Conservation (phyloP, 2,797 vertebrate genomes). For the Diglossa cyanea region DNA sequence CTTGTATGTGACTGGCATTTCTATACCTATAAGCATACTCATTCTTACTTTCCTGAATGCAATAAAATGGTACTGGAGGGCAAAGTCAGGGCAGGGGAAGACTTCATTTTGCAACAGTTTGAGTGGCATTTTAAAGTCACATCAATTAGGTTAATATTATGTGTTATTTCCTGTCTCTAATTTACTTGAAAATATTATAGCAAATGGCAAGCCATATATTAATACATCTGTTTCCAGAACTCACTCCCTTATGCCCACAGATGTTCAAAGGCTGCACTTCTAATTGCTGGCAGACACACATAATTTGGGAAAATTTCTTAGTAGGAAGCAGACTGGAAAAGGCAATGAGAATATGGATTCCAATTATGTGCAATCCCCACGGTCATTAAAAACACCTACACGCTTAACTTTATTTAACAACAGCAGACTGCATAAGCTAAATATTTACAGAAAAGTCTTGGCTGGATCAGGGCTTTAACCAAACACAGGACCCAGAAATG, state of each 20-base stretch:
- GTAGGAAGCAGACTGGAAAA: neutral
- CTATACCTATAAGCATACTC: neutral
- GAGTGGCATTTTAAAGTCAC: neutral
- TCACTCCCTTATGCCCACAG: neutral
- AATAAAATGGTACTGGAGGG: neutral
- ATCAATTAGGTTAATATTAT: neutral
- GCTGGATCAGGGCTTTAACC: slow-evolving; percentile 14
- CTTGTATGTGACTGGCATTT: neutral
- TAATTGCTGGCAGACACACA: neutral
- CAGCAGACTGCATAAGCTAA: slow-evolving; percentile 24
- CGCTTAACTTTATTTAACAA: slow-evolving; percentile 38
- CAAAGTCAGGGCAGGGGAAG: neutral
- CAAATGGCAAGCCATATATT: neutral
- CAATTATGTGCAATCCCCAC: neutral
- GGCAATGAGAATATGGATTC: neutral
- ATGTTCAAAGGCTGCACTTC: neutral
- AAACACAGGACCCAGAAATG: neutral
- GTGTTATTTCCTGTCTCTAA: neutral
- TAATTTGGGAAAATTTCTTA: neutral
- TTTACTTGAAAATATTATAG: neutral
- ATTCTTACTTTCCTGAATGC: neutral
- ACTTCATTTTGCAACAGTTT: neutral
- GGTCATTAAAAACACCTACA: slow-evolving; percentile 42
- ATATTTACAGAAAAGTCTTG: slow-evolving; percentile 37
- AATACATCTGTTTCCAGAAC: neutral